Evolutionary conservation across 2,888 invertebrate species (phyloP).

Genomic region (Nephrotoma flavescens): DNA sequence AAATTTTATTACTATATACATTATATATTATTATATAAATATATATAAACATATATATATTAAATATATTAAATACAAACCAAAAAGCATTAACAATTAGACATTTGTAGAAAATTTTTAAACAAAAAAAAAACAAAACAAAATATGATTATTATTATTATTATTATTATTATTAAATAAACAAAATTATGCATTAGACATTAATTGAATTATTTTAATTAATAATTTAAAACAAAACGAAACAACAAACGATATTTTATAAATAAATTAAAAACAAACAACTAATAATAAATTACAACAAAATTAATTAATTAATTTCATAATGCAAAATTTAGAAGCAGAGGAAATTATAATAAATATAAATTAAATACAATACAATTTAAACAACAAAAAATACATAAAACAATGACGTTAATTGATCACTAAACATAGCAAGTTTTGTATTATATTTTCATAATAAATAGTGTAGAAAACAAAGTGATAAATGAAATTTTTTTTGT

Average conservation of each 20-base stretch:
- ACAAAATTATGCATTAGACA: neutral
- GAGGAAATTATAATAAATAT: conserved; percentile 3
- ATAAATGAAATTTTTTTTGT: neutral
- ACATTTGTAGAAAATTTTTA: neutral
- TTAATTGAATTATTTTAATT: neutral
- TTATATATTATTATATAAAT: neutral
- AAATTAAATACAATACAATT: conserved; percentile 1
- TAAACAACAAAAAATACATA: conserved; percentile 9
- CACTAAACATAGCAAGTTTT: conserved; percentile 22
- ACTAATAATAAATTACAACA: neutral
- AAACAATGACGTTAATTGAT: conserved; percentile 13
- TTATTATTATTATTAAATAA: neutral
- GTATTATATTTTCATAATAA: conserved; percentile 27
- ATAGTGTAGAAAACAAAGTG: conserved; percentile 20
- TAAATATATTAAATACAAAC: neutral
- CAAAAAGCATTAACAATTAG: neutral
- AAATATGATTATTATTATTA: neutral
- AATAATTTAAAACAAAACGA: neutral
- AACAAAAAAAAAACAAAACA: neutral
- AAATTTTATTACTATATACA: neutral
- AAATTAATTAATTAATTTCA: conserved; percentile 6
- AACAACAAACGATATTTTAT: neutral
- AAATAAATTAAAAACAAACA: neutral
- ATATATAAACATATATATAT: no score
- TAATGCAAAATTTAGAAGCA: conserved; percentile 3